A percentile compares a stretch with the other conserved stretches of the same genome.
These are phyloP conservation scores for Asarcornis scutulata DNA, from an alignment of 2,113 vertebrate species.

Conservation along the genomic window DNA sequence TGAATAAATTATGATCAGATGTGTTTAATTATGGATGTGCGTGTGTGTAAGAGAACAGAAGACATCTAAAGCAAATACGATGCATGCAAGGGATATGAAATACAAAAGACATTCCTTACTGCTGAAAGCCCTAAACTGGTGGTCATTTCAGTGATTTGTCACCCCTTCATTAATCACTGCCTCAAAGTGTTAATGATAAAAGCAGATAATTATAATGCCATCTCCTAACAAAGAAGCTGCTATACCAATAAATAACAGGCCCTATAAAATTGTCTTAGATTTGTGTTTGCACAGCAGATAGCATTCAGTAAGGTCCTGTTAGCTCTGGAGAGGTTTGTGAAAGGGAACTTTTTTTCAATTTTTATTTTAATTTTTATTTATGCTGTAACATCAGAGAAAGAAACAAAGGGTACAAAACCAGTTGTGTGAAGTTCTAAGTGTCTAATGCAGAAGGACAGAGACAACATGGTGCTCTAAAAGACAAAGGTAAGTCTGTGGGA, in stretches of 20 bases:
- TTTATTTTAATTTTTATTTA: neutral
- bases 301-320: neutral
- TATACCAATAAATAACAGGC: conserved; percentile 55
- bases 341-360: neutral
- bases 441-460: neutral
- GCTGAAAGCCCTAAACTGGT: conserved; percentile 50
- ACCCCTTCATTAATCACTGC: conserved; percentile 53
- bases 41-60: conserved; percentile 21
- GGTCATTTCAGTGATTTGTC: conserved; percentile 58
- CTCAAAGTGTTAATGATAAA: conserved; percentile 65
- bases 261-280: conserved; percentile 36
- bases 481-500: neutral
- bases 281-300: conserved; percentile 23
- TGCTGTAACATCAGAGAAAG: neutral
- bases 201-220: conserved; percentile 53
- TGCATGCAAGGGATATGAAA: neutral
- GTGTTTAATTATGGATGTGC: conserved; percentile 57
- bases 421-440: neutral
- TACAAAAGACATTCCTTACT: conserved; percentile 26
- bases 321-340: neutral
- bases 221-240: conserved; percentile 36
- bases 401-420: neutral
- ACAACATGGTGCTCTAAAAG: neutral
- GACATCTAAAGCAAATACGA: conserved; percentile 14
- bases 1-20: conserved; percentile 45